A percentile compares a stretch with the other conserved stretches of the same genome.
Conservation (phyloP, 1,140 invertebrate genomes). For the Drosophila bocki region DNA sequence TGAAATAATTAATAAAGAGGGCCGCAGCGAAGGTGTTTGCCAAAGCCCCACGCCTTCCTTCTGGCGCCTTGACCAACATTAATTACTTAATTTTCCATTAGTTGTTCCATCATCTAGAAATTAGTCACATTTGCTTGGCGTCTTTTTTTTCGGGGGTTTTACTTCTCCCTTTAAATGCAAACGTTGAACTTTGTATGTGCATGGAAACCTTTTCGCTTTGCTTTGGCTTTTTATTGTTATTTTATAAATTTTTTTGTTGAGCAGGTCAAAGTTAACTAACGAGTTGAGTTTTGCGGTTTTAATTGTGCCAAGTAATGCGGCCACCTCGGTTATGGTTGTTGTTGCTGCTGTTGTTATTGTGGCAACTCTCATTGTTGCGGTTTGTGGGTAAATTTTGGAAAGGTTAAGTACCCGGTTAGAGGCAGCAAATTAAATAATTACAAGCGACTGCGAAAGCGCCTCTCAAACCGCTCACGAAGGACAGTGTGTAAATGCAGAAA, state of each 20-base stretch:
- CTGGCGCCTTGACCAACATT: slow-evolving; percentile 52
- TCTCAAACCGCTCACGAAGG: slow-evolving; percentile 11
- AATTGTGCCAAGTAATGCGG: slow-evolving; percentile 80
- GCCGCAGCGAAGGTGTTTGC: slow-evolving; percentile 12
- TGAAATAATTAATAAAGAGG: slow-evolving; percentile 67
- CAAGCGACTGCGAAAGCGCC: slow-evolving; percentile 25
- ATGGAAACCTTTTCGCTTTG: slow-evolving; percentile 27
- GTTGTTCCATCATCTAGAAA: slow-evolving; percentile 45
- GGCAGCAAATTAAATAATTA: slow-evolving; percentile 75
- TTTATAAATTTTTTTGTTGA: slow-evolving; percentile 15
- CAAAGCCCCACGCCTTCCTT: too few relatives aligned
- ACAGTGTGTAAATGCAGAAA: slow-evolving; percentile 5
- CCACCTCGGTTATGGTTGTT: slow-evolving; percentile 48
- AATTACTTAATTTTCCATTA: slow-evolving; percentile 59
- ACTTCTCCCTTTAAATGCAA: slow-evolving; percentile 28
- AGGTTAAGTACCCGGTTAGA: slow-evolving; percentile 73
- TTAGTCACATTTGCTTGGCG: slow-evolving; percentile 59
- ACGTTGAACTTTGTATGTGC: slow-evolving; percentile 43
- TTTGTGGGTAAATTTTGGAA: slow-evolving; percentile 59
- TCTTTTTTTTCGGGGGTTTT: slow-evolving; percentile 8
- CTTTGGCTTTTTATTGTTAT: slow-evolving; percentile 4
- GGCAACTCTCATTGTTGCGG: slow-evolving; percentile 73
- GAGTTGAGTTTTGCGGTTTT: slow-evolving; percentile 67
- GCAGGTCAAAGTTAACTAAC: slow-evolving; percentile 52
- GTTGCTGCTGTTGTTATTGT: slow-evolving; percentile 43